A percentile compares a stretch with the other conserved stretches of the same genome.
Evolutionary conservation across 2,888 invertebrate genomes (phyloP).

Genomic region (Matsumyia berberina): DNA sequence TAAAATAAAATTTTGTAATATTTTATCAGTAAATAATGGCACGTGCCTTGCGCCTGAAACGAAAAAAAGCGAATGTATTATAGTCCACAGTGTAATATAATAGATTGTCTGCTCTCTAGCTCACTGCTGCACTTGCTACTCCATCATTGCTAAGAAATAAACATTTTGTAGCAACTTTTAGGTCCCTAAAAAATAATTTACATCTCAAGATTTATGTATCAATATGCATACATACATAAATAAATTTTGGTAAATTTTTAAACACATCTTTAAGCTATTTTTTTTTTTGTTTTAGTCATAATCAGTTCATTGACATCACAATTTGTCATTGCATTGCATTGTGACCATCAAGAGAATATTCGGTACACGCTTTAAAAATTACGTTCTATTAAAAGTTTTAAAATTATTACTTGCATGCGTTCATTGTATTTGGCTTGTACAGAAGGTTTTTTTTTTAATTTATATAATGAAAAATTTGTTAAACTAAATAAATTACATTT

Average conservation of each 20-base stretch:
- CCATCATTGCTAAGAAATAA: constrained; percentile 27
- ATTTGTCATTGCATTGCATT: constrained; percentile 39
- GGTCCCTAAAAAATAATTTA: constrained; percentile 31
- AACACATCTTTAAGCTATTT: constrained; percentile 1
- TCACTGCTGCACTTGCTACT: constrained; percentile 17
- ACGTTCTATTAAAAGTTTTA: constrained; percentile 20
- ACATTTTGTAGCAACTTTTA: constrained; percentile 54
- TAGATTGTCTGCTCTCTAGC: background rate
- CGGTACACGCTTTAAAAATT: constrained; percentile 24
- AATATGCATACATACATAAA: background rate
- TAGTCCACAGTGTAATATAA: constrained; percentile 3
- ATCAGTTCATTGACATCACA: constrained; percentile 43
- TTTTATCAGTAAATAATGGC: constrained; percentile 51
- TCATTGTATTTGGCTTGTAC: constrained; percentile 28
- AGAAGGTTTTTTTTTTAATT: background rate
- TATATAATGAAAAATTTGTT: background rate
- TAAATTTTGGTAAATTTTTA: background rate
- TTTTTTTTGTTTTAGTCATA: constrained; percentile 21
- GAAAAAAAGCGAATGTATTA: background rate
- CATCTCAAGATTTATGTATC: background rate
- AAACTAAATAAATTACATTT: background rate
- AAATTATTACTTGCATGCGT: constrained; percentile 66
- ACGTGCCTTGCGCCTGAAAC: constrained; percentile 39
- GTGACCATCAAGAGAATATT: constrained; percentile 9
- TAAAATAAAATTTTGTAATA: constrained; percentile 42